Percentiles rank a stretch among this genome's conserved stretches.
Conservation (phyloP, 1,140 invertebrate species). For the Telenomus remus region DNA sequence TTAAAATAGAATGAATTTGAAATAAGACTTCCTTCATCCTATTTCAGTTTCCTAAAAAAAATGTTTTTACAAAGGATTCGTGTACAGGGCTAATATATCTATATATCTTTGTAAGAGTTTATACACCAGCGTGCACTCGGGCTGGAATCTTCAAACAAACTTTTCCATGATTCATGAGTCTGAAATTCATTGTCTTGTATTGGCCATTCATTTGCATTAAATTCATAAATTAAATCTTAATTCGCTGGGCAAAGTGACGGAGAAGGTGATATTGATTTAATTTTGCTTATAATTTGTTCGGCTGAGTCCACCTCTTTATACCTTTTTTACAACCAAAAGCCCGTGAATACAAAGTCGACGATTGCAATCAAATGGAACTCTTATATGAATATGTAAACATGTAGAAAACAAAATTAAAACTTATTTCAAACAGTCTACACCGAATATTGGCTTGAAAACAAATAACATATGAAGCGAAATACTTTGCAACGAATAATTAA, state of each 20-base stretch:
- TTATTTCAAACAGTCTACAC: too few species aligned
- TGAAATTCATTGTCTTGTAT: constrained; percentile 37
- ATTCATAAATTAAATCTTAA: constrained; percentile 30
- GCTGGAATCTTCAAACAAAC: constrained; percentile 22
- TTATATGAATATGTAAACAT: too few species aligned
- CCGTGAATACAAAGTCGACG: too few species aligned
- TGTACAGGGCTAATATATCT: not conserved
- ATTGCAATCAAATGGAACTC: too few species aligned
- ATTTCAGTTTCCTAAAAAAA: constrained; percentile 24
- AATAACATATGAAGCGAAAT: too few species aligned
- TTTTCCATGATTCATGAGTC: constrained; percentile 44
- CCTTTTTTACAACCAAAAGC: too few species aligned
- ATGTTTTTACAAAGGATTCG: constrained; percentile 10
- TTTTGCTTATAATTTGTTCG: constrained; percentile 18
- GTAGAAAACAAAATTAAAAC: too few species aligned
- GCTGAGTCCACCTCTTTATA: too few species aligned
- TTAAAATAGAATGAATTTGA: constrained; percentile 48
- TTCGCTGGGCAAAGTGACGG: not conserved
- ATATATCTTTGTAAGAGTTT: too few species aligned
- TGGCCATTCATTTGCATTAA: constrained; percentile 41
- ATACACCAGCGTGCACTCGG: not conserved
- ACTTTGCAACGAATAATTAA: too few species aligned
- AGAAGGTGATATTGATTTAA: constrained; percentile 17
- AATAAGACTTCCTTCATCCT: constrained; percentile 37
- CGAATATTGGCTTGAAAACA: too few species aligned